Evolutionary conservation across 1,140 invertebrate genomes (phyloP), one percentile per base, ranked within the genome.

Genomic region (Araneus ventricosus): DNA sequence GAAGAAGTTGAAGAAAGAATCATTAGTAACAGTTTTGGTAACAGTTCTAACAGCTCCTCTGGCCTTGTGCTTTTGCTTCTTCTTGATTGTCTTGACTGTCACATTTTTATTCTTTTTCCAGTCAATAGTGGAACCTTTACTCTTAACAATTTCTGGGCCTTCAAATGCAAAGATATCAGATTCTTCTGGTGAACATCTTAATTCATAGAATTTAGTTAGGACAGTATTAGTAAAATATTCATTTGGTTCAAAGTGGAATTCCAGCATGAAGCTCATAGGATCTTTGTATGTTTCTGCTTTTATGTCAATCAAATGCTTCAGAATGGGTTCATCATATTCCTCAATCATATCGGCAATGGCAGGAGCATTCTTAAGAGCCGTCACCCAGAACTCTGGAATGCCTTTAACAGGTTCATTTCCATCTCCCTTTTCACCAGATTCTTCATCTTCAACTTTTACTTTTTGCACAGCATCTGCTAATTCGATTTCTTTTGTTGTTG

Each of bases 1-100:
- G 96, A 99, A 99, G 96, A 99, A 99, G 95, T 99, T 99, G 96
- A 99, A 99, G 96, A 99, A 99, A 0, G 99, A 99, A 94, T 96
- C 96, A 93, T 95, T 95, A 88, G 96, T 97, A 89, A 99, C 98
- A 93, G 97, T 98, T 96, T 99, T 99, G 20, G 98, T 98, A 85
- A 99, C 97, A 45, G 98, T 99, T 95, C 99, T 97, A 93, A 98
- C 97, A 10, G 98, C 97, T 91, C 98, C 99, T 94, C 97, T 97
- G 4, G 98, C 97, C 96, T 99, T 99, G 95, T 99, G 99, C 95
- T 99, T 99, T 96, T 99, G 99, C 95, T 99, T 99, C 96, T 99
- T 99, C 95, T 99, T 99, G 52, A 99, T 97, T 20, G 97, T 98
- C 96, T 99, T 99, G 4, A 99, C 97, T 4, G 99, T 99, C 10